These are phyloP conservation scores for Ranitomeya variabilis DNA, from an alignment of 2,113 vertebrate genomes.

Conservation along the genomic window DNA sequence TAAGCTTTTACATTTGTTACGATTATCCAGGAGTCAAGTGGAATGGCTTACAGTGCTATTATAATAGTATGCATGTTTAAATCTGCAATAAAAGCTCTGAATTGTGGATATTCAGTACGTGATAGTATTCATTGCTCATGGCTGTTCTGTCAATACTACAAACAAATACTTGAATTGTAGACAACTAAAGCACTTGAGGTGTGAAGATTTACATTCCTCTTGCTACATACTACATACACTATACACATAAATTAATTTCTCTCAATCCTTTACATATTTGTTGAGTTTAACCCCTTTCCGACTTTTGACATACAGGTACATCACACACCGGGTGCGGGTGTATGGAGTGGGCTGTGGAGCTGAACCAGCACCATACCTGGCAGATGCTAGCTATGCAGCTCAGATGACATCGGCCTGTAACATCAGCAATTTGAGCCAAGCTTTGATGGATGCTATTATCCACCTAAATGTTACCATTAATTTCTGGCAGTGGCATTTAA, in stretches of 20 bases:
- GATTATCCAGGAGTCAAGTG: slow-evolving; percentile 33
- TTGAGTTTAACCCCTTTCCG: background rate
- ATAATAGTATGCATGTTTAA: background rate
- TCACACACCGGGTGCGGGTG: too few species aligned
- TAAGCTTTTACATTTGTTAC: slow-evolving; percentile 48
- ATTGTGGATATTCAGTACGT: slow-evolving; percentile 13
- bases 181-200: background rate
- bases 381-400: too few species aligned
- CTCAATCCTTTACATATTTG: background rate
- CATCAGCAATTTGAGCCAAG: too few species aligned
- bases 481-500: too few species aligned
- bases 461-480: too few species aligned
- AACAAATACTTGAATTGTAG: background rate
- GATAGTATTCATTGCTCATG: slow-evolving; percentile 1
- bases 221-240: background rate
- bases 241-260: background rate
- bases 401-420: too few species aligned
- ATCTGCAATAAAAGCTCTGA: background rate
- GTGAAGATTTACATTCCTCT: background rate
- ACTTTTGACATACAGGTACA: too few species aligned
- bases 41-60: slow-evolving; percentile 27
- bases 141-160: background rate
- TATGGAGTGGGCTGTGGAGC: too few species aligned
- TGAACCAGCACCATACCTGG: too few species aligned
- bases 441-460: too few species aligned